Conservation (phyloP, 2,888 invertebrate species). For the Phengaris alcon region DNA sequence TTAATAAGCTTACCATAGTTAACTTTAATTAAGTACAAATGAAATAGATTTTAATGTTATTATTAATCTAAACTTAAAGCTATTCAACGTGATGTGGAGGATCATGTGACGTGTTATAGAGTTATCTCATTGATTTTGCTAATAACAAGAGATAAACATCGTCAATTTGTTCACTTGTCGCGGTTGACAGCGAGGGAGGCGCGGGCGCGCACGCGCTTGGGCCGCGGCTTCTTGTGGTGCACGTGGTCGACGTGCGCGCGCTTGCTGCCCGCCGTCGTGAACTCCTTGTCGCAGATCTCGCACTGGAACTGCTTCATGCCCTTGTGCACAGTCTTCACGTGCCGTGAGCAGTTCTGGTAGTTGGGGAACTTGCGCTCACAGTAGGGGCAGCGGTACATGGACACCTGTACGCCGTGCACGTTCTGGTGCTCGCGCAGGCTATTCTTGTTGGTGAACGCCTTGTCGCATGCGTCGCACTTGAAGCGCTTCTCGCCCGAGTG, state of each 20-base stretch:
- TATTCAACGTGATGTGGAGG: slow-evolving; percentile 9
- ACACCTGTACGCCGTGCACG: slow-evolving; percentile 17
- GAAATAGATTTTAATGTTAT: neutral
- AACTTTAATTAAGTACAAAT: slow-evolving; percentile 23
- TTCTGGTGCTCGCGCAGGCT: slow-evolving; percentile 26
- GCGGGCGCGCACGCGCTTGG: slow-evolving; percentile 9
- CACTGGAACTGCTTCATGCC: slow-evolving; percentile 25
- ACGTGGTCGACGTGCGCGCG: slow-evolving; percentile 27
- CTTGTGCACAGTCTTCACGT: slow-evolving; percentile 23
- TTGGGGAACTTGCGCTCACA: slow-evolving; percentile 19
- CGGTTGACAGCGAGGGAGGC: slow-evolving; percentile 1
- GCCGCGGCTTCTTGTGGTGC: slow-evolving; percentile 27
- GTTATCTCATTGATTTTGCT: neutral
- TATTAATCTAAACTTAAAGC: slow-evolving; percentile 3
- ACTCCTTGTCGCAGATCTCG: slow-evolving; percentile 29
- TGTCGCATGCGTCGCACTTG: slow-evolving; percentile 23
- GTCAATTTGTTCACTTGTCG: neutral
- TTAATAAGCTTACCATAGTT: slow-evolving; percentile 8
- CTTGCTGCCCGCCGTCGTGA: slow-evolving; percentile 18
- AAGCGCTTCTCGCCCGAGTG: slow-evolving; percentile 19
- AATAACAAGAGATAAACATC: neutral
- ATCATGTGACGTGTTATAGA: neutral
- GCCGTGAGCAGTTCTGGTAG: slow-evolving; percentile 27
- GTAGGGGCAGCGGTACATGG: slow-evolving; percentile 25
- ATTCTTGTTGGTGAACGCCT: slow-evolving; percentile 25